Percentiles rank a stretch among this genome's conserved stretches.
Evolutionary conservation across 2,888 invertebrate species (phyloP).

Genomic region (Sphinx pinastri): DNA sequence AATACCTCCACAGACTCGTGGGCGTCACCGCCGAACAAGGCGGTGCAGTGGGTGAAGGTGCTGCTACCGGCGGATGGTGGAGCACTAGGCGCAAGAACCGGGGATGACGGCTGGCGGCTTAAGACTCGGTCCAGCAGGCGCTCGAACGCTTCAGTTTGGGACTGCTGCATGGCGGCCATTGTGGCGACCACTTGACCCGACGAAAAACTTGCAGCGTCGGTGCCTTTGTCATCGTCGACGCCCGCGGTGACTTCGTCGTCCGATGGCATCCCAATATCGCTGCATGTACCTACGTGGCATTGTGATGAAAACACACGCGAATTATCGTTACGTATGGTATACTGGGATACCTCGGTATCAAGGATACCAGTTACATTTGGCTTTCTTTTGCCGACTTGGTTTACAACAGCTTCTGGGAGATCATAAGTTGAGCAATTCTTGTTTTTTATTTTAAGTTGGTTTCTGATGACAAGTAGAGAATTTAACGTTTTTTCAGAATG

Average conservation of each 20-base stretch:
- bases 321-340: not conserved
- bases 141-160: not conserved
- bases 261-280: not conserved
- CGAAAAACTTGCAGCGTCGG: not conserved
- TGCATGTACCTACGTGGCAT: not conserved
- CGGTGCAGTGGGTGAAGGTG: not conserved
- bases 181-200: not conserved
- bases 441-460: no score
- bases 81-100: not conserved
- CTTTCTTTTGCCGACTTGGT: no score
- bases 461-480: no score
- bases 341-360: no score
- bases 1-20: not conserved
- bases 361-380: no score
- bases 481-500: no score
- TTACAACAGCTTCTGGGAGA: no score
- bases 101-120: not conserved
- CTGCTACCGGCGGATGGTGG: not conserved
- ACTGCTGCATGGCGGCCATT: not conserved
- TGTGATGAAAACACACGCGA: not conserved
- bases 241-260: not conserved
- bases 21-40: not conserved
- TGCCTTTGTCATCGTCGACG: not conserved
- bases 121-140: not conserved
- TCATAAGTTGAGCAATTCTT: no score